Base-by-base conservation (phyloP, 2,113 vertebrate genomes). In the Ibidorhyncha struthersii region DNA sequence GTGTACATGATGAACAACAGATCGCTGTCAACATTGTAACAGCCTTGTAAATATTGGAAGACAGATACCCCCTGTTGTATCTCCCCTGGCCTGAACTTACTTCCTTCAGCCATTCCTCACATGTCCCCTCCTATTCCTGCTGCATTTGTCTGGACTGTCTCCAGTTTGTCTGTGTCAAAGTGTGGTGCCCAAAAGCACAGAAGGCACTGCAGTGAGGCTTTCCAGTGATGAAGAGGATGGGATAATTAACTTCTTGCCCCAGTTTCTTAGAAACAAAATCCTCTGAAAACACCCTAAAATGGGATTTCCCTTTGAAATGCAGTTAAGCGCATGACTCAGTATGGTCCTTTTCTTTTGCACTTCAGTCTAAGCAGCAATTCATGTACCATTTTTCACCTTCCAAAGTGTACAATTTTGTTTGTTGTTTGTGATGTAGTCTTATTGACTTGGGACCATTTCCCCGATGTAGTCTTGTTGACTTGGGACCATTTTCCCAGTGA, bases 201-300 rank as follows among this genome's bases (percentile, higher is more conserved):
- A 59, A 47, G 30, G 36, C 53, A n/a, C 65, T 71, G n/a, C 86
- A 73, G 71, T 6, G 16, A 82, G 30, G 30, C 38, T 82, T 85
- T 34, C n/a, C 22, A 72, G 43, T 0, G 0, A 14, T 38, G n/a
- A 82, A 62, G 19, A 79, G 27, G 14, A 47, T 0, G 1, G 43
- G 23, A 41, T 83, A 77, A 41, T 66, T 87, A 81, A 73, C 45
- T 79, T 92, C 34, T 70, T 3, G 3, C 14, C 10, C 6, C 30
- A 26, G 29, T 87, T 97, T 93, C 32, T 74, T 79, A 67, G 78
- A 79, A 82, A 27, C 27, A 62, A 78, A n/a, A 86, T 88, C 18
- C 29, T 38, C 40, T 65, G 56, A 59, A 82, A 71, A 43, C 27
- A 61, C 49, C 40, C 72, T 61, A 61, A 83, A 82, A 56, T 45